Base-by-base conservation (phyloP, 1,140 invertebrate genomes). In the Drosophila guanche region DNA sequence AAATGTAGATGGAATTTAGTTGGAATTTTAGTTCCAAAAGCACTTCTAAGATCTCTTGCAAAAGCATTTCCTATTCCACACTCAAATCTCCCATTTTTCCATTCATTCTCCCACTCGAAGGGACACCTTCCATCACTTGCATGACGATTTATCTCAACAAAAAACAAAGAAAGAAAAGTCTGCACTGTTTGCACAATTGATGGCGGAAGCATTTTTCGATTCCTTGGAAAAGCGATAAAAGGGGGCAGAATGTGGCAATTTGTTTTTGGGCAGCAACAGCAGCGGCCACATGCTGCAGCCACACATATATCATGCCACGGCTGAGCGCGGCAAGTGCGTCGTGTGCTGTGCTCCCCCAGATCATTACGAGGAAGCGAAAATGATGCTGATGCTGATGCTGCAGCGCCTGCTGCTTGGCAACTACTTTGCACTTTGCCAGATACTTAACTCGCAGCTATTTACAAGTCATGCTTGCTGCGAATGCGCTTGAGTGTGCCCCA, bases 401-500 rank as follows among this genome's bases (percentile, higher is more conserved):
- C 45, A 37, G 74, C 54, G 63, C 53, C 40, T 62, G 60, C 43
- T 48, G 76, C 78, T 79, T 75, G 75, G 78, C 86, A 90, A 90
- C 81, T 90, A 90, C 78, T 90, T 90, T 90, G 78, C 86, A 90
- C 86, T 90, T 90, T 90, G 86, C 86, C 86, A 90, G 86, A 90
- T 90, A 90, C 81, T 90, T 90, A 90, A 90, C 86, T 90, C 79
- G 76, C 71, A 90, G 86, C 84, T 90, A 90, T 90, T 90, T 90
- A 90, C 86, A 90, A 90, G 86, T 90, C 86, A 90, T 90, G 86
- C 86, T 89, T 90, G 86, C 78, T 90, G 86, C 86, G 81, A 90
- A 86, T 90, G 81, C 70, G 83, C 83, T 88, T 83, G 78, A 83
- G 70, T 83, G 84, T 83, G 75, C 67, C 59, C 54, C 65, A 53